A percentile compares a stretch with the other conserved stretches of the same genome.
Conservation (phyloP, 2,888 invertebrate genomes). For the Leptura quadrifasciata region DNA sequence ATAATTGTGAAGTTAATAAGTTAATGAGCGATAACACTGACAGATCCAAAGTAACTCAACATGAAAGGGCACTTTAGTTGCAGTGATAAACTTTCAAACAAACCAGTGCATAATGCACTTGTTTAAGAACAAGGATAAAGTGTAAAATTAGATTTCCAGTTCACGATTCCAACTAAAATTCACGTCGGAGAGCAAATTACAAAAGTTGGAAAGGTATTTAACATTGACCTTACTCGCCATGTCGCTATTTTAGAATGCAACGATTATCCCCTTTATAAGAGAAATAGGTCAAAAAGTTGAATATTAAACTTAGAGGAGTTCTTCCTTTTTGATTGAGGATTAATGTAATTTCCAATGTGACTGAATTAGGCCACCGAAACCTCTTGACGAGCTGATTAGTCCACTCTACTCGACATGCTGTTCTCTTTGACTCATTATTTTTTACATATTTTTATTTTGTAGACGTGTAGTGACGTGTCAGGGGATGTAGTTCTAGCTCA, state of each 20-base stretch:
- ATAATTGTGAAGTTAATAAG: too few species aligned
- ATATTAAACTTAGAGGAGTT: neutral
- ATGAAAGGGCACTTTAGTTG: constrained; percentile 4
- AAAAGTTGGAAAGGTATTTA: constrained; percentile 30
- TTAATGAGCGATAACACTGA: too few species aligned
- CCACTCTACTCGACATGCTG: too few species aligned
- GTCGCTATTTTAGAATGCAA: neutral
- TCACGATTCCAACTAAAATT: constrained; percentile 36
- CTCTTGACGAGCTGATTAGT: too few species aligned
- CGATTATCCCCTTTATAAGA: neutral
- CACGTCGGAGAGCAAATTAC: constrained; percentile 35
- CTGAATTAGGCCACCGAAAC: too few species aligned
- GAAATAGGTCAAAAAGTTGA: neutral
- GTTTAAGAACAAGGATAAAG: constrained; percentile 30
- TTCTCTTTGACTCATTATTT: too few species aligned
- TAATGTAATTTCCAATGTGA: too few species aligned
- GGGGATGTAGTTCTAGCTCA: too few species aligned
- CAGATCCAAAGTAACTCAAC: neutral
- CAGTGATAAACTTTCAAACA: constrained; percentile 6
- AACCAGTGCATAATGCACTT: constrained; percentile 21
- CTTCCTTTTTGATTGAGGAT: too few species aligned
- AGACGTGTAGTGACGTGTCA: too few species aligned
- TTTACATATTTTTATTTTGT: too few species aligned
- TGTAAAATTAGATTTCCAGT: constrained; percentile 39
- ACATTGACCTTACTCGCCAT: constrained; percentile 41